phyloP scores from a whole-genome alignment of 2,888 invertebrate species.

The Nemapogon koenigi region DNA sequence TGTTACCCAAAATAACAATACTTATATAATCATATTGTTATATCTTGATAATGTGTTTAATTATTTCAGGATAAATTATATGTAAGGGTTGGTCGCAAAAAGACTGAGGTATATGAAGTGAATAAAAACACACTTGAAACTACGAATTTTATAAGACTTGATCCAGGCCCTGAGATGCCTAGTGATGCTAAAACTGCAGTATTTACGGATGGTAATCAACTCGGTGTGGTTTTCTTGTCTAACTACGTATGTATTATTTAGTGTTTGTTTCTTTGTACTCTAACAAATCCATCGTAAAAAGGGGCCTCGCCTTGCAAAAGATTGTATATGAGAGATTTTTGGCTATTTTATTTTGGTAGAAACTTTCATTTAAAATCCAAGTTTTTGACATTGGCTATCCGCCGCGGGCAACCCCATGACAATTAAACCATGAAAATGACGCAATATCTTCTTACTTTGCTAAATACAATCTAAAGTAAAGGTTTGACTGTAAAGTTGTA shows the following conservation, averaged over 20 bases:
- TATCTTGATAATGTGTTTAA: background rate
- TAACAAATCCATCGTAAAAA: too few relatives aligned
- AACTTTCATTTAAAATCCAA: too few relatives aligned
- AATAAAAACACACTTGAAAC: conserved; percentile 48
- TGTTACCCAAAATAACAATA: background rate
- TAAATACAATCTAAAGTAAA: too few relatives aligned
- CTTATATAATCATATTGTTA: background rate
- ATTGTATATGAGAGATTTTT: too few relatives aligned
- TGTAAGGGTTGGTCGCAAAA: conserved; percentile 69
- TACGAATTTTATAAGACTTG: conserved; percentile 34
- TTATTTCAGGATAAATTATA: conserved; percentile 77
- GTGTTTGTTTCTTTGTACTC: too few relatives aligned
- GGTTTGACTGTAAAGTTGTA: too few relatives aligned
- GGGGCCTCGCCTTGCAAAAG: too few relatives aligned
- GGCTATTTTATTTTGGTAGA: too few relatives aligned
- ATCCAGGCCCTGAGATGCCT: conserved; percentile 31
- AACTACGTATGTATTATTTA: conserved; percentile 42
- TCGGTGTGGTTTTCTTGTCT: conserved; percentile 57
- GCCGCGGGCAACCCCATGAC: too few relatives aligned
- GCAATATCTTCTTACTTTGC: too few relatives aligned
- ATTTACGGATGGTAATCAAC: conserved; percentile 50
- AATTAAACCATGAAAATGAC: too few relatives aligned
- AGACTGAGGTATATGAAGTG: conserved; percentile 51
- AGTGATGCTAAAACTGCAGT: conserved; percentile 44
- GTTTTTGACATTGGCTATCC: too few relatives aligned